Base-by-base conservation (phyloP, 2,888 invertebrate species). In the Rugalucina vietnamica region DNA sequence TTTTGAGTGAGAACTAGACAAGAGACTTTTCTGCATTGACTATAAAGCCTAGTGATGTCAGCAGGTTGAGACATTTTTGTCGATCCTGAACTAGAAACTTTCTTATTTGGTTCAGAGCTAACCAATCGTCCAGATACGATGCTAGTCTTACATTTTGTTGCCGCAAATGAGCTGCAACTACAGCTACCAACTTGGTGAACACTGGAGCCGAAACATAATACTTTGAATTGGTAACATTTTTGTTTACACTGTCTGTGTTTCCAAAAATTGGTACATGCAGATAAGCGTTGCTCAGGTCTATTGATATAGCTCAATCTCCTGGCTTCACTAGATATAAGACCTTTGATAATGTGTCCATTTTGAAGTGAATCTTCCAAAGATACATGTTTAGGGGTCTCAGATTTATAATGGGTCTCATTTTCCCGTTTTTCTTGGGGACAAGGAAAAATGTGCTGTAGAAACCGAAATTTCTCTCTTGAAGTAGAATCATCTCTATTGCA, bases 101-200 rank as follows among this genome's bases (percentile, higher is more conserved):
- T 39, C 73, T 79, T 36, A 37, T 8, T 8, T 37, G 24, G 79
- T 83, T 85, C 18, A 74, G 37, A 18, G 34, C 60, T 37, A 88
- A 60, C 81, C 85, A 84, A 76, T 87, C 87, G 83, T 87, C 87
- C 39, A 84, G 73, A 43, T 86, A 86, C 39, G 76, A 79, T 54
- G 72, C 76, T 34, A 87, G 57, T 32, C 76, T 43, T 24, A 88
- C 50, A 34, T 50, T 57, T 60, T 75, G 77, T 50, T 54, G 10
- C n/a, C 78, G 29, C 27, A 84, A n/a, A 49, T 74, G 50, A 2
- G 73, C 79, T 81, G 76, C 80, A 36, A 83, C 81, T n/a, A 82
- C 85, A 5, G 82, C 39, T 12, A 86, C 69, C 43, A 83, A 27
- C 54, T 81, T 88, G n/a, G 82, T 86, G 14, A 84, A 84, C 5